Base-by-base conservation (phyloP, 2,888 invertebrate species). In the Drosophila fungiperda region DNA sequence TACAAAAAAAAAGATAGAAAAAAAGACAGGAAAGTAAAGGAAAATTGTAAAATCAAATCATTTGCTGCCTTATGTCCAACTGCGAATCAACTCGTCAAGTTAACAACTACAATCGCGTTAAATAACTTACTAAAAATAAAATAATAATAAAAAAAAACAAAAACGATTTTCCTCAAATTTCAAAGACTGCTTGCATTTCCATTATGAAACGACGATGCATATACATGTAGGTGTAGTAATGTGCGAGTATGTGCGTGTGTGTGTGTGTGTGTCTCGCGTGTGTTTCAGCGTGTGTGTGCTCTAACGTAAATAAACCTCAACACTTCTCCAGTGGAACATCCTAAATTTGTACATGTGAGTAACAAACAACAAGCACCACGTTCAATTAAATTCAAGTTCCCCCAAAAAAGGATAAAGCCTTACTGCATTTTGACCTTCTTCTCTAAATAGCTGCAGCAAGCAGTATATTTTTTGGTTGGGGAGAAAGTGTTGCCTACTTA, bases 251-350 rank as follows among this genome's bases (percentile, higher is more conserved):
- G 48, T 57, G 40, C 38, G 58, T 68, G 50, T 20, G 49, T 54
- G 62, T 40, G 36, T 55, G 66, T 54, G 69, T 54, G 65, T 57
- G 38, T 42, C 54, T 17, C 57, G 66, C 55, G 63, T 64, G 67
- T 62, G 54, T 36, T 40, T 55, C 29, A 35, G 52, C 48, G 49
- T 60, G 42, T 52, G 63, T 64, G 76, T 58, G 82, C 54, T 59
- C 48, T 73, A 86, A 84, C 87, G 89, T 84, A 84, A 84, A 84
- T 84, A 84, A 88, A 84, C 89, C 84, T 78, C 23, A 71, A 79
- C 54, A 75, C 42, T 61, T 63, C 38, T 54, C 33, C 48, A 68
- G 55, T 71, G 54, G 64, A 69, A 67, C 81, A 80, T 63, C 77
- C 70, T 74, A 65, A 77, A 83, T 63, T 88, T 77, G 57, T 80